Conservation (phyloP, 2,888 invertebrate genomes). For the Miltochrista miniata region DNA sequence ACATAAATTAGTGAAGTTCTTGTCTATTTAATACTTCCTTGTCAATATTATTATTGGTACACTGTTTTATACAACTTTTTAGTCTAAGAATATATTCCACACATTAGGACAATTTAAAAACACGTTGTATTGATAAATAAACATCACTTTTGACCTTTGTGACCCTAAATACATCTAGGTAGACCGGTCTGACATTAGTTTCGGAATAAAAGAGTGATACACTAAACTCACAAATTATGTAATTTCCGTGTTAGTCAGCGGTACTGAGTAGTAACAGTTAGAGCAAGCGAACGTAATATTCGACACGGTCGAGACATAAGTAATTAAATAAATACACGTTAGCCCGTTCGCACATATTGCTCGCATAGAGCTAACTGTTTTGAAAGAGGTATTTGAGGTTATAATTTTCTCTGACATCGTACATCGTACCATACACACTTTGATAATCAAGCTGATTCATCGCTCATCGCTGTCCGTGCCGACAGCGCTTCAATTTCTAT, state of each 20-base stretch:
- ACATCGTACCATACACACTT: conserved; percentile 27
- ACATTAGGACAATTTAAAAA: not conserved
- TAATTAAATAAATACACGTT: conserved; percentile 22
- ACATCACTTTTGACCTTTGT: conserved; percentile 1
- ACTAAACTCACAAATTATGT: conserved; percentile 9
- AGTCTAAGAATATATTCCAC: not conserved
- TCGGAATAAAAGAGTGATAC: not conserved
- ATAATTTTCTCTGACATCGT: conserved; percentile 39
- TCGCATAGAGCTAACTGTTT: conserved; percentile 26
- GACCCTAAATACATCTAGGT: not conserved
- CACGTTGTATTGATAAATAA: not conserved
- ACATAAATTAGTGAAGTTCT: not conserved
- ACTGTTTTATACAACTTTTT: not conserved
- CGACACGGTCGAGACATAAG: conserved; percentile 11
- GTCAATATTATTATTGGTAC: not conserved
- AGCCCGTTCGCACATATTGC: conserved; percentile 22
- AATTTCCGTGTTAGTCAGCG: conserved; percentile 14
- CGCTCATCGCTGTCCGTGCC: conserved; percentile 40
- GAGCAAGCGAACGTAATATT: conserved; percentile 12
- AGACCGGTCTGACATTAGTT: not conserved
- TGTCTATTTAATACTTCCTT: not conserved
- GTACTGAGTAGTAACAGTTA: not conserved
- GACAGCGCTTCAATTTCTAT: not conserved
- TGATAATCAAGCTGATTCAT: conserved; percentile 39
- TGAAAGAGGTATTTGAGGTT: conserved; percentile 35